A percentile compares a stretch with the other conserved stretches of the same genome.
Evolutionary conservation across 2,113 vertebrate species (phyloP).

Genomic region (Cottus gobio): DNA sequence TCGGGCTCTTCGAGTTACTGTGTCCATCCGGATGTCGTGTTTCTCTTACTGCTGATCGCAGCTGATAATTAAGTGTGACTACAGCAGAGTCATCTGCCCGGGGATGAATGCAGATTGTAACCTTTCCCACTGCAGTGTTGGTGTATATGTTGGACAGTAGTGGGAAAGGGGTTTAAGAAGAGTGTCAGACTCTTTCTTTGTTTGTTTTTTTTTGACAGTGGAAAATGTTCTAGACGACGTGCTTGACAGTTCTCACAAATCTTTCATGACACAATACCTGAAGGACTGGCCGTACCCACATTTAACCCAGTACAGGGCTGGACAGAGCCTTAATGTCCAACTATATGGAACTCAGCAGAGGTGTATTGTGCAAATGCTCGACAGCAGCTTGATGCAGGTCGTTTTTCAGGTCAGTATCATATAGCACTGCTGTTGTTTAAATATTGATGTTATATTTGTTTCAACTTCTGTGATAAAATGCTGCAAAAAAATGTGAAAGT

Average conservation of each 20-base stretch:
- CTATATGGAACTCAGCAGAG: slow-evolving; percentile 89
- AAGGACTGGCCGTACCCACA: slow-evolving; percentile 90
- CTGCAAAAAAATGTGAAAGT: background rate
- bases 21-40: background rate
- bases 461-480: background rate
- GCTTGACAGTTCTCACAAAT: slow-evolving; percentile 85
- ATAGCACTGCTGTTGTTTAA: background rate
- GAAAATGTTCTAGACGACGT: slow-evolving; percentile 88
- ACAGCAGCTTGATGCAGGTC: slow-evolving; percentile 91
- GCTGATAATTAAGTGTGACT: background rate
- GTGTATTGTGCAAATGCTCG: slow-evolving; percentile 88
- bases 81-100: background rate
- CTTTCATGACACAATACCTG: slow-evolving; percentile 90
- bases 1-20: background rate
- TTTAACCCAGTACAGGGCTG: slow-evolving; percentile 87
- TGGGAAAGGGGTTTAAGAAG: background rate
- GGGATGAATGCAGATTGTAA: background rate
- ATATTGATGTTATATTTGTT: background rate
- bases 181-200: background rate
- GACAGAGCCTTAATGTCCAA: slow-evolving; percentile 87
- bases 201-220: slow-evolving; percentile 76
- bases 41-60: background rate
- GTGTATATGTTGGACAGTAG: background rate
- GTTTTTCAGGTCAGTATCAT: slow-evolving; percentile 79
- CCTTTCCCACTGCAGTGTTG: background rate